Evolutionary conservation across 2,113 vertebrate genomes (phyloP).

Genomic region (Rhadina sibilatrix): DNA sequence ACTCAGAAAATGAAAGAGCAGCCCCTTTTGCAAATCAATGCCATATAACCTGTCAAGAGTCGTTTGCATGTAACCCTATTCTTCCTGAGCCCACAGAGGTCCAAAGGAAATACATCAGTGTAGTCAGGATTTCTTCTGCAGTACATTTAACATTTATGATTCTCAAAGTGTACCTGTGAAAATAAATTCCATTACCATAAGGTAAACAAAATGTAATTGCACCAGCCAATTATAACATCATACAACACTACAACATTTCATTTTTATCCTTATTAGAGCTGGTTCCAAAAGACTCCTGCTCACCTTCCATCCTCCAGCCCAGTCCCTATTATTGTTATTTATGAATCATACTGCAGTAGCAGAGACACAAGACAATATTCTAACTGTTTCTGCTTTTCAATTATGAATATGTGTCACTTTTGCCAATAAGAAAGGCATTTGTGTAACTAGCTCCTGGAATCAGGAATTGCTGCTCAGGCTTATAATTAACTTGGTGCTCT

Average conservation of each 20-base stretch:
- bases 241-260: not conserved
- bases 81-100: not conserved
- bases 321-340: conserved; percentile 35
- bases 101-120: not conserved
- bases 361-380: conserved; percentile 4
- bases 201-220: conserved; percentile 41
- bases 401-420: conserved; percentile 24
- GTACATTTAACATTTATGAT: not conserved
- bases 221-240: not conserved
- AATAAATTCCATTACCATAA: not conserved
- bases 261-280: conserved; percentile 21
- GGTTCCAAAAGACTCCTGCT: not conserved
- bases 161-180: not conserved
- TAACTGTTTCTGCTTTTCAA: conserved; percentile 20
- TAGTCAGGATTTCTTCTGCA: not conserved
- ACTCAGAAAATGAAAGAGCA: conserved; percentile 62
- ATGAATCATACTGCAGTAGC: not conserved
- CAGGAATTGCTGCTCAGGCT: not conserved
- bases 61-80: conserved; percentile 20
- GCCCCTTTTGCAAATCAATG: conserved; percentile 63
- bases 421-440: conserved; percentile 14
- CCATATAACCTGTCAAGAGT: conserved; percentile 17
- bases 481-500: not conserved
- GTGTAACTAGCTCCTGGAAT: not conserved
- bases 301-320: not conserved